Evolutionary conservation across 2,888 invertebrate species (phyloP).

Genomic region (Schizaphis graminum): DNA sequence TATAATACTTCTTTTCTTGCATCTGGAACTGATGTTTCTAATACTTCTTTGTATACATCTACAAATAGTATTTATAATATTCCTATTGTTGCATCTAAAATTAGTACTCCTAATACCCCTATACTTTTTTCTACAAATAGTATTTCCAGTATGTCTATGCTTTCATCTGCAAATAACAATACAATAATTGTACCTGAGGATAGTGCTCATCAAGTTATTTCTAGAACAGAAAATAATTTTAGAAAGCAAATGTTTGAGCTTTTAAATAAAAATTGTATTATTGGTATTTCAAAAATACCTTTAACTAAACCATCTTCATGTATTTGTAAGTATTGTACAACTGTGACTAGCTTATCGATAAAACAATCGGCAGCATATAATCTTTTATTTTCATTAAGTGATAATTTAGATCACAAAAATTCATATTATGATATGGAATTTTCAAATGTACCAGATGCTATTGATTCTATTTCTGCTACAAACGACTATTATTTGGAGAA

Average conservation of each 20-base stretch:
- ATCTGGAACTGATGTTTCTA: not conserved
- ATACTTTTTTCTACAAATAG: too few species aligned
- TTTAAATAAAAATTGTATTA: not conserved
- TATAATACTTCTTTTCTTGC: not conserved
- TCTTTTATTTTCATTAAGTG: not conserved
- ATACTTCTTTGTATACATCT: not conserved
- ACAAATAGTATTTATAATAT: not conserved
- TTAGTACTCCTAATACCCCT: not conserved
- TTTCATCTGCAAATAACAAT: not conserved
- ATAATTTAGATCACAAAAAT: not conserved
- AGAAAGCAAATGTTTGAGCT: not conserved
- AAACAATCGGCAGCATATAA: not conserved
- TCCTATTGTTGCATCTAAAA: not conserved
- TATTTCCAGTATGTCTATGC: not conserved
- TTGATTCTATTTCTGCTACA: not conserved
- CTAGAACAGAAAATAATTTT: not conserved
- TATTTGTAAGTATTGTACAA: not conserved
- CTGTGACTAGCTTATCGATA: conserved; percentile 15
- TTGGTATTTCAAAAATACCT: not conserved
- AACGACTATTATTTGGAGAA: not conserved
- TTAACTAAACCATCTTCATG: conserved; percentile 25
- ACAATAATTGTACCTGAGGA: not conserved
- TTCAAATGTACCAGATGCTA: not conserved
- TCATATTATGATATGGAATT: not conserved
- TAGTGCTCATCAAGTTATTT: not conserved